Base-by-base conservation (phyloP, 2,888 invertebrate species). In the Eueremaeus valkanovi region DNA sequence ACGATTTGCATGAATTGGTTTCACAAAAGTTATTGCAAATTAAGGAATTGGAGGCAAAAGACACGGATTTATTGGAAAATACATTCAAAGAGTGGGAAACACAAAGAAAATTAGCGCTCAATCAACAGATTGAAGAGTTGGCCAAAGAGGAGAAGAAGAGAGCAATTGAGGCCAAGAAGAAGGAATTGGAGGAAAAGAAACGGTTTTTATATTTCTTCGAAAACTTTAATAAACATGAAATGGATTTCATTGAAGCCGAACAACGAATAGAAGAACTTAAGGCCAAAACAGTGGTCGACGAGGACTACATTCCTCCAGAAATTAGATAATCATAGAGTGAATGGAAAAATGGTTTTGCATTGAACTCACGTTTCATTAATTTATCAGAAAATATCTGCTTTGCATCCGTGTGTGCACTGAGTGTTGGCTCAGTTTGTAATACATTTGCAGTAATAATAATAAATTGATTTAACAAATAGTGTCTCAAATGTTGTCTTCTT, bases 131-230 rank as follows among this genome's bases (percentile, higher is more conserved):
- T 13, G 63, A 74, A 27, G 72, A 76, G 29, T 45, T 78, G 8
- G 61, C 76, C 0, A 73, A 63, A 72, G 77, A 79, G 36, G 75
- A 74, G 24, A 76, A 75, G 49, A 27, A 74, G 16, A 73, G 66
- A 33, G 75, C 72, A 21, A 79, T 79, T 31, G 73, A 77, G 42
- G 76, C 76, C 40, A 78, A 76, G 33, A 78, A 76, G 61, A 66
- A 75, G 31, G 78, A 80, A 75, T 66, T 80, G n/a, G 72, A 68
- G 45, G 75, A 76, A 76, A 79, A 77, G 42, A 77, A 78, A 72
- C 75, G 78, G 40, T 42, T 75, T 27, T 58, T 79, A 3, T 78
- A 75, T 73, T 80, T 80, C 66, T 80, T 79, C 55, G 80, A 80
- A 73, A 80, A 80, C 66, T 76, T 77, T 61, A 55, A 77, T 16